A percentile compares a stretch with the other conserved stretches of the same genome.
These are phyloP conservation scores for Egretta garzetta DNA, from an alignment of 2,113 vertebrate species.

Conservation along the genomic window DNA sequence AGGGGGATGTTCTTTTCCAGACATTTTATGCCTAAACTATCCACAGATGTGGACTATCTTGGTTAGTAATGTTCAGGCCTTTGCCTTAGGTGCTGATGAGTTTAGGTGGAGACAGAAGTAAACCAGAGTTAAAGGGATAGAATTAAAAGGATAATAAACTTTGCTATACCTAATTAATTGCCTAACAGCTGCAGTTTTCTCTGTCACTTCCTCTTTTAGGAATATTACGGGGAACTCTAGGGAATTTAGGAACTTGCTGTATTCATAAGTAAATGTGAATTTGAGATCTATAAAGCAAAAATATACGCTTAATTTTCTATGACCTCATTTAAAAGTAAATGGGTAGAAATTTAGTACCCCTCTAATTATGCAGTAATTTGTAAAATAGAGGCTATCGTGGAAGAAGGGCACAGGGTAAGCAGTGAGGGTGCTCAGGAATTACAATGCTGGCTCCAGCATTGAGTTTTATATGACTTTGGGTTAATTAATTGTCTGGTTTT, in stretches of 20 bases:
- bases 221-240: background rate
- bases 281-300: background rate
- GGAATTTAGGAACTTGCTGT: background rate
- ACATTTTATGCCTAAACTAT: background rate
- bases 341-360: background rate
- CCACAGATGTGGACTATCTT: background rate
- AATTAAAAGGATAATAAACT: constrained; percentile 10
- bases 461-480: background rate
- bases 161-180: background rate
- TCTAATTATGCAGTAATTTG: background rate
- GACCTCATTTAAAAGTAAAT: background rate
- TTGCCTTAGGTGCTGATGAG: background rate
- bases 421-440: background rate
- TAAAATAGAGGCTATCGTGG: background rate
- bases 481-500: background rate
- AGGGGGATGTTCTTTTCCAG: fast-evolving
- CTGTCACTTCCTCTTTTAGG: background rate
- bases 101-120: background rate
- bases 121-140: background rate
- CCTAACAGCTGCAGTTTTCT: background rate
- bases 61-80: background rate
- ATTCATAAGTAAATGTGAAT: background rate
- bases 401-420: background rate
- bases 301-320: background rate
- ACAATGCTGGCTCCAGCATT: background rate